Evolutionary conservation across 2,888 invertebrate genomes (phyloP).

Genomic region (Crossocerus cetratus): DNA sequence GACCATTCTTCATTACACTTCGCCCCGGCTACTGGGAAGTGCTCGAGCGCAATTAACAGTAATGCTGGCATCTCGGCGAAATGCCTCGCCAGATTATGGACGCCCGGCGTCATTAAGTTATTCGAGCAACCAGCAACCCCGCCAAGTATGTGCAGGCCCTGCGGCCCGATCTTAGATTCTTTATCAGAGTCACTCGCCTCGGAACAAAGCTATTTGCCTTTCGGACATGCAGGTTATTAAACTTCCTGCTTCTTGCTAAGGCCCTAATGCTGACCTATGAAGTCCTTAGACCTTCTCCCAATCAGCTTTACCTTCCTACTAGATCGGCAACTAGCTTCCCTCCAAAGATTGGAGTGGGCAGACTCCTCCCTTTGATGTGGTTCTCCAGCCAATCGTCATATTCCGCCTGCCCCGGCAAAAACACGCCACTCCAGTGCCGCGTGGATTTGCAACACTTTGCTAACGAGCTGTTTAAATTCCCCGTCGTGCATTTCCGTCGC

Average conservation of each 20-base stretch:
- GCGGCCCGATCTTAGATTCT: slow-evolving; percentile 23
- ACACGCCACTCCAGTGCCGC: background rate
- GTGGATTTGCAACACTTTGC: slow-evolving; percentile 11
- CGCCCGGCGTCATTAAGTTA: slow-evolving; percentile 6
- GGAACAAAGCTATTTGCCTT: slow-evolving; percentile 45
- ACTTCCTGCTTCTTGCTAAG: slow-evolving; percentile 26
- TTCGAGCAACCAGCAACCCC: background rate
- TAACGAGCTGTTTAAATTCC: slow-evolving; percentile 48
- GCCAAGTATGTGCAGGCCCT: background rate
- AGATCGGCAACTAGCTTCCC: background rate
- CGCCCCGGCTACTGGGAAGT: background rate
- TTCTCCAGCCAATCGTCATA: slow-evolving; percentile 14
- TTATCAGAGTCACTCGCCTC: slow-evolving; percentile 18
- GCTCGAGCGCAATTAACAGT: background rate
- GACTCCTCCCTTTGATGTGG: slow-evolving; percentile 39
- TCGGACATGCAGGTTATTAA: slow-evolving; percentile 50
- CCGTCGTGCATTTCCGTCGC: slow-evolving; percentile 24
- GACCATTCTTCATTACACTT: too few species aligned
- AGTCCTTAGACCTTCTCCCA: slow-evolving; percentile 15
- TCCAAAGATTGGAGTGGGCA: slow-evolving; percentile 28
- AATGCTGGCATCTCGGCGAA: background rate
- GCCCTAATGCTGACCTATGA: slow-evolving; percentile 22
- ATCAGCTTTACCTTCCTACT: slow-evolving; percentile 26
- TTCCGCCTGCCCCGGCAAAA: slow-evolving; percentile 11
- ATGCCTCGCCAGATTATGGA: background rate